phyloP scores from a whole-genome alignment of 1,140 invertebrate species.

The Drosophila asahinai region DNA sequence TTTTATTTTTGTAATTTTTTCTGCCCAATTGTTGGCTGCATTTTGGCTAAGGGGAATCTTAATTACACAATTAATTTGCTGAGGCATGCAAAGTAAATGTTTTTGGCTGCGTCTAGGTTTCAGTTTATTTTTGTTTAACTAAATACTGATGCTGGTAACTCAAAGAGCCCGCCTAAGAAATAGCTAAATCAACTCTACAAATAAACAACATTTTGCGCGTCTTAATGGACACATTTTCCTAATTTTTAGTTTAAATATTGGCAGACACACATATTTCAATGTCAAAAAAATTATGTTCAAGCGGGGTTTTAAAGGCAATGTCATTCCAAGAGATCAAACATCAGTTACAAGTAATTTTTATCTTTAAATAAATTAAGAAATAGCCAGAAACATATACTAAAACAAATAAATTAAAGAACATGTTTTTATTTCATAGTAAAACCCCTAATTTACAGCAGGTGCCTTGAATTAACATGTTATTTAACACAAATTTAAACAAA shows the following conservation, averaged over 20 bases:
- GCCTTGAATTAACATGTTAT: conserved; percentile 12
- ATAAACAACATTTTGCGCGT: conserved; percentile 3
- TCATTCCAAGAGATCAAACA: background rate
- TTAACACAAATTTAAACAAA: background rate
- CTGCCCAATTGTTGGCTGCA: conserved; percentile 20
- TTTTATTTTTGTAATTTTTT: background rate
- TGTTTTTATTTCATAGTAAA: background rate
- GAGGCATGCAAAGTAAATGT: conserved; percentile 49
- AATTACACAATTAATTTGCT: conserved; percentile 75
- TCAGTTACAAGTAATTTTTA: too few species aligned
- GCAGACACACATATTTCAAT: conserved; percentile 4
- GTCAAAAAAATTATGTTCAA: background rate
- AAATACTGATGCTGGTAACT: conserved; percentile 1
- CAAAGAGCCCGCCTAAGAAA: background rate
- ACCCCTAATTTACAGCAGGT: conserved; percentile 14
- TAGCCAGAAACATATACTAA: too few species aligned
- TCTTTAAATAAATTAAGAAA: background rate
- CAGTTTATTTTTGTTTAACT: conserved; percentile 7
- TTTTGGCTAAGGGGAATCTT: conserved; percentile 45
- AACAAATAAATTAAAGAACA: background rate
- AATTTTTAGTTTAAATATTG: conserved; percentile 5
- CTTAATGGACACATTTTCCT: background rate
- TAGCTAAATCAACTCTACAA: conserved; percentile 8
- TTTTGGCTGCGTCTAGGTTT: background rate
- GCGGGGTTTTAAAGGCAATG: background rate